Base-by-base conservation (phyloP, 2,888 invertebrate species). In the Sipha maydis region DNA sequence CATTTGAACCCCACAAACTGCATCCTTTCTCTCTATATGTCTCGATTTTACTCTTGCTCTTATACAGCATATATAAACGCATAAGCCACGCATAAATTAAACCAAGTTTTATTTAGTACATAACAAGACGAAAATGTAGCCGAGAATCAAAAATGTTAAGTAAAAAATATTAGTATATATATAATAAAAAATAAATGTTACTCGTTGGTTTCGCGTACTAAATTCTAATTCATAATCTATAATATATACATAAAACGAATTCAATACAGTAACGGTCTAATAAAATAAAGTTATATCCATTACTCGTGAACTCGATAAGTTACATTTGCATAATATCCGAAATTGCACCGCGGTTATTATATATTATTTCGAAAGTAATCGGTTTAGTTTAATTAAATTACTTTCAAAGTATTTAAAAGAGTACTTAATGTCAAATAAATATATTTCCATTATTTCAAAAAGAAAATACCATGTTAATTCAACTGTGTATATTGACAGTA, bases 231-330 rank as follows among this genome's bases (percentile, higher is more conserved):
- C 73, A 73, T 34, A 14, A 7, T 34, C 7, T 38, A 73, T 38
- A 38, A 38, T 34, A 38, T 34, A 73, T 9, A 21, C 2, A 71
- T 28, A 48, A 75, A 38, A 61, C 61, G 75, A 84, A 69, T 85
- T 85, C 85, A 69, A 69, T 77, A 61, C 38, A 78, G 85, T 54
- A 85, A 85, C n/a, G 77, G 85, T 85, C 85, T 85, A 85, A 79
- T 31, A 85, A 77, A 78, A 69, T 78, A 78, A 34, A 54, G 31
- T 78, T 31, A 41, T 84, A 41, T 84, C 85, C 78, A 85, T 85
- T 85, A 77, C 67, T 25, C 67, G 78, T 85, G 77, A 85, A 85
- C 54, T 85, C 77, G 77, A 54, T 85, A 78, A 31, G 67, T 83
- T 83, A 76, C 75, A 28, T 61, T 61, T 61, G 61, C 61, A 61